These are phyloP conservation scores for Cynaeus angustus DNA, from an alignment of 2,888 invertebrate species.

Conservation along the genomic window DNA sequence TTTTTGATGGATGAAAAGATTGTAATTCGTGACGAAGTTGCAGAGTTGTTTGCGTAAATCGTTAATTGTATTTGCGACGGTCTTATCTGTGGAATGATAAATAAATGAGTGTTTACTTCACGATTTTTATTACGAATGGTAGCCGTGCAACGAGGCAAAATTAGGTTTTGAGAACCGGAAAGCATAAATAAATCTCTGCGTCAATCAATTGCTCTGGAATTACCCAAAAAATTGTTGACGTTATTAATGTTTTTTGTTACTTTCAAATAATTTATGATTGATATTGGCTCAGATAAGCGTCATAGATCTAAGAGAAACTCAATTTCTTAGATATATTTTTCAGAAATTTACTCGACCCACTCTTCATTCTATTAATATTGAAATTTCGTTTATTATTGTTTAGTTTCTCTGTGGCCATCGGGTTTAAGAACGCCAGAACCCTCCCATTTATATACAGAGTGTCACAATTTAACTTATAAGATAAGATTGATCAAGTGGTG, in stretches of 20 bases:
- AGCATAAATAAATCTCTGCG: too few relatives aligned
- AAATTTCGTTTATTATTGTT: slow-evolving; percentile 1
- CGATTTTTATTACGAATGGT: background rate
- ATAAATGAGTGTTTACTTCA: background rate
- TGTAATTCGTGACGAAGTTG: background rate
- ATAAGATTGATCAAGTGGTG: too few relatives aligned
- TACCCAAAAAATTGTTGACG: too few relatives aligned
- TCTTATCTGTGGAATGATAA: slow-evolving; percentile 3
- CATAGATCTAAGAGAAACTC: too few relatives aligned
- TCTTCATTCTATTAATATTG: background rate
- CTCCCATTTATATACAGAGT: too few relatives aligned
- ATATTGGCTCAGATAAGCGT: too few relatives aligned
- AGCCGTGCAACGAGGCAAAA: background rate
- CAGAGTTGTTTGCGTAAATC: background rate
- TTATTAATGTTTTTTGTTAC: too few relatives aligned
- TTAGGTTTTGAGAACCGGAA: too few relatives aligned
- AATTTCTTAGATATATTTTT: background rate
- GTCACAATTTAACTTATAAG: too few relatives aligned
- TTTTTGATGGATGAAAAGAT: background rate
- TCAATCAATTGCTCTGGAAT: too few relatives aligned
- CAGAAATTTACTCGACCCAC: background rate
- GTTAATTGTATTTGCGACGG: background rate
- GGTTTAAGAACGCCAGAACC: too few relatives aligned
- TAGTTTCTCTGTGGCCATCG: background rate
- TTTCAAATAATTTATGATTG: too few relatives aligned